These are phyloP conservation scores for Bufotes viridis DNA, from an alignment of 2,797 vertebrate genomes.

Conservation along the genomic window DNA sequence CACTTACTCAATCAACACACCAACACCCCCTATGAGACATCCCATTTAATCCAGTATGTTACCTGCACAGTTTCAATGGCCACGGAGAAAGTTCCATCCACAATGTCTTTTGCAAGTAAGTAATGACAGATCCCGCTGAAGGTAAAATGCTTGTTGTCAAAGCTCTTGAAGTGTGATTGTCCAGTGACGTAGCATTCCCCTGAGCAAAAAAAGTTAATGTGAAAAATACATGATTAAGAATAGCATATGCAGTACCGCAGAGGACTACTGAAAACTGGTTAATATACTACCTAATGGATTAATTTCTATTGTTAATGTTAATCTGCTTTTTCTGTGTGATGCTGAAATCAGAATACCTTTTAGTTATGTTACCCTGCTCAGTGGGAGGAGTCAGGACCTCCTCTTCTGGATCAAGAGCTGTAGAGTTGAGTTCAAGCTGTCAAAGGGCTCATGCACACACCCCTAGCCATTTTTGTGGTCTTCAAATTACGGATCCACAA, in stretches of 20 bases:
- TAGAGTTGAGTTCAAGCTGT: too few species aligned
- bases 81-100: slow-evolving; percentile 82
- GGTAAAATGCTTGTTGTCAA: slow-evolving; percentile 94
- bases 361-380: too few species aligned
- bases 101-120: slow-evolving; percentile 87
- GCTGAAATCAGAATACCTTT: too few species aligned
- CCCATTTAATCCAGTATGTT: slow-evolving; percentile 36
- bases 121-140: slow-evolving; percentile 93
- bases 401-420: too few species aligned
- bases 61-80: slow-evolving; percentile 93
- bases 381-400: too few species aligned
- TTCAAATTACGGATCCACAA: too few species aligned
- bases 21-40: not conserved
- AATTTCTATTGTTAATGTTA: too few species aligned
- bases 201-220: slow-evolving; percentile 65
- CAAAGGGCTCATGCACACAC: too few species aligned
- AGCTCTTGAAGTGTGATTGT: slow-evolving; percentile 96
- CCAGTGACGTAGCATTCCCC: slow-evolving; percentile 94
- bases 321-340: too few species aligned
- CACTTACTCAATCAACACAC: not conserved
- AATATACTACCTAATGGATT: too few species aligned
- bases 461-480: too few species aligned
- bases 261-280: not conserved
- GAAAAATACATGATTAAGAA: not conserved
- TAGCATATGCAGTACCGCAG: not conserved